These are phyloP conservation scores for Liodrosophila aerea DNA, from an alignment of 2,888 invertebrate species.

Conservation along the genomic window DNA sequence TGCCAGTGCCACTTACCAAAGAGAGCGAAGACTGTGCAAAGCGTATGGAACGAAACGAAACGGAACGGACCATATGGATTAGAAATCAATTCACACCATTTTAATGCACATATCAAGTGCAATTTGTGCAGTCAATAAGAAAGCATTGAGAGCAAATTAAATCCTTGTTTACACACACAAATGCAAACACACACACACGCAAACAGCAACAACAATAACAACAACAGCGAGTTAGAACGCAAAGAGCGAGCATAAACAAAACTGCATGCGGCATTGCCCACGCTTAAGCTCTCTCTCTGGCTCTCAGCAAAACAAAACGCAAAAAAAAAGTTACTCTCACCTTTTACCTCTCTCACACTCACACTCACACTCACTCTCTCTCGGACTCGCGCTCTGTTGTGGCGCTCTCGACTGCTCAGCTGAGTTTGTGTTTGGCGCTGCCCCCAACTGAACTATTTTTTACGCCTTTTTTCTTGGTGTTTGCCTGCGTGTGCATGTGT, in stretches of 20 bases:
- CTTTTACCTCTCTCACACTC: neutral
- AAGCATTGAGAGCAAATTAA: slow-evolving; percentile 34
- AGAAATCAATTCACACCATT: slow-evolving; percentile 67
- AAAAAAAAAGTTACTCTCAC: slow-evolving; percentile 37
- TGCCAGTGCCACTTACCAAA: slow-evolving; percentile 75
- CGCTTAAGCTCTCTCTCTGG: too few species aligned
- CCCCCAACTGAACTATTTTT: slow-evolving; percentile 69
- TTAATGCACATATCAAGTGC: slow-evolving; percentile 55
- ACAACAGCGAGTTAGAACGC: slow-evolving; percentile 12
- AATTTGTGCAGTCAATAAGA: slow-evolving; percentile 44
- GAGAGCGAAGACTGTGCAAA: slow-evolving; percentile 58
- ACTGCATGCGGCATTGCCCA: slow-evolving; percentile 47
- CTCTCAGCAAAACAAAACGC: too few species aligned
- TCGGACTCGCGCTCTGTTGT: slow-evolving; percentile 28
- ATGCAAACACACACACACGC: neutral
- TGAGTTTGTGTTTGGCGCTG: slow-evolving; percentile 54
- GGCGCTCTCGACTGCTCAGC: slow-evolving; percentile 62
- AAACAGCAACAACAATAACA: neutral
- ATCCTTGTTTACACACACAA: slow-evolving; percentile 6
- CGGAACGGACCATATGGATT: slow-evolving; percentile 46
- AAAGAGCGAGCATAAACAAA: slow-evolving; percentile 61
- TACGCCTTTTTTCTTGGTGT: slow-evolving; percentile 55
- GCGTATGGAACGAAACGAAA: slow-evolving; percentile 25
- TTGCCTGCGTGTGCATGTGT: slow-evolving; percentile 66
- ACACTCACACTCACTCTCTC: slow-evolving; percentile 14